Evolutionary conservation across 2,113 vertebrate species (phyloP).

Genomic region (Anguilla rostrata): DNA sequence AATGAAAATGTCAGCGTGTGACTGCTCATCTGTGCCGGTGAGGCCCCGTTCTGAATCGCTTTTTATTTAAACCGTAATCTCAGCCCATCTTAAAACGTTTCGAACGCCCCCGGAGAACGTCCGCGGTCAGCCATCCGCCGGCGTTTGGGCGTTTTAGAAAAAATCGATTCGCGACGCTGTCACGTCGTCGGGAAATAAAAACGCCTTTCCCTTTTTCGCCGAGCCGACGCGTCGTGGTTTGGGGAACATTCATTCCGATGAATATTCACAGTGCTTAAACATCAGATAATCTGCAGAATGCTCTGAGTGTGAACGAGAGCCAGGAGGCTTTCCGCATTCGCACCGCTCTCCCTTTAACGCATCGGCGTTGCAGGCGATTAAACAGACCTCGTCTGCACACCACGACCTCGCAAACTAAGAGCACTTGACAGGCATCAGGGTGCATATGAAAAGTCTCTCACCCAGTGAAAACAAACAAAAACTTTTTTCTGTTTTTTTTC

Average conservation of each 20-base stretch:
- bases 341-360: background rate
- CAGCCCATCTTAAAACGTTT: constrained; percentile 29
- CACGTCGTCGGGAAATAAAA: background rate
- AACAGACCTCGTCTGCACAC: background rate
- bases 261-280: background rate
- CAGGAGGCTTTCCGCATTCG: background rate
- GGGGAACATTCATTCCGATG: background rate
- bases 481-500: background rate
- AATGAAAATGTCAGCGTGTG: background rate
- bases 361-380: background rate
- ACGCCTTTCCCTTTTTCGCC: background rate
- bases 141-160: background rate
- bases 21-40: constrained; percentile 34
- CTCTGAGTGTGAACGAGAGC: too few species aligned
- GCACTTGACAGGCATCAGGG: background rate
- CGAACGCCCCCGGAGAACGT: background rate
- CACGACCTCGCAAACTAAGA: background rate
- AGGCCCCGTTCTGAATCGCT: constrained; percentile 19
- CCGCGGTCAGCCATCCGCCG: background rate
- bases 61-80: constrained; percentile 35
- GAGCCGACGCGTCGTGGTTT: background rate
- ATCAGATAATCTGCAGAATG: too few species aligned
- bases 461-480: background rate
- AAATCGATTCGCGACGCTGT: background rate
- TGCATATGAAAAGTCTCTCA: background rate